Evolutionary conservation across 2,797 vertebrate species (phyloP), one percentile per base, ranked within the genome.

Genomic region (Rhinella marina): DNA sequence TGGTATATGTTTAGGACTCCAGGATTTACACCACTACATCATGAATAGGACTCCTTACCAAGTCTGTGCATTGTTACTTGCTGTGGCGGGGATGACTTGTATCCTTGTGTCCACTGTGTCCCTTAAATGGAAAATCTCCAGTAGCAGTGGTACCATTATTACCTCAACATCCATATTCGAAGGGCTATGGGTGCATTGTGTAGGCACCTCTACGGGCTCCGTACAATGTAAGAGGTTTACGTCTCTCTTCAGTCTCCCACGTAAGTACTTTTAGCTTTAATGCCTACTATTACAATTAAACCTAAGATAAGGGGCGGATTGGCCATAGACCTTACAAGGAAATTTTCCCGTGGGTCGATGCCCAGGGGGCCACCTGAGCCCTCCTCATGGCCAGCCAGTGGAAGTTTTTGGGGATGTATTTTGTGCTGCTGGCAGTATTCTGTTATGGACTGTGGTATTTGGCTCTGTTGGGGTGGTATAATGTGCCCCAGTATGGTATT

Each of bases 101-200:
- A 27, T 50, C 11, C 41, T 93, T 61, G 9, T 92, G 27, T 57
- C 90, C 2, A 92, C 91, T 27, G 70, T 87, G 64, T 93, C 92
- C 73, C 92, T 61, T 85, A 88, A 80, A 50, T 94, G 94, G 94
- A 92, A 90, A 59, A 23, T 81, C 83, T 88, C 87, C 2, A 91
- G 61, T 73, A 8, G 16, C 0, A 7, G 29, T 0, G 29, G 82
- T n/a, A 12, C 32, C 19, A 27, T 90, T 7, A 85, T 86, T 19
- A 19, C 91, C 87, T 3, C 90, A 59, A 91, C 83, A 21, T 92
- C 90, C 89, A 17, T 92, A 59, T 93, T 91, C 62, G 94, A 93
- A 91, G 94, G 94, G 7, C 92, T 94, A 2, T 94, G 93, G 94
- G 93, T 90, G 93, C 89, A 91, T 25, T 94, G 94, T 50, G 78